Evolutionary conservation across 2,888 invertebrate genomes (phyloP).

Genomic region (Hermodice carunculata): DNA sequence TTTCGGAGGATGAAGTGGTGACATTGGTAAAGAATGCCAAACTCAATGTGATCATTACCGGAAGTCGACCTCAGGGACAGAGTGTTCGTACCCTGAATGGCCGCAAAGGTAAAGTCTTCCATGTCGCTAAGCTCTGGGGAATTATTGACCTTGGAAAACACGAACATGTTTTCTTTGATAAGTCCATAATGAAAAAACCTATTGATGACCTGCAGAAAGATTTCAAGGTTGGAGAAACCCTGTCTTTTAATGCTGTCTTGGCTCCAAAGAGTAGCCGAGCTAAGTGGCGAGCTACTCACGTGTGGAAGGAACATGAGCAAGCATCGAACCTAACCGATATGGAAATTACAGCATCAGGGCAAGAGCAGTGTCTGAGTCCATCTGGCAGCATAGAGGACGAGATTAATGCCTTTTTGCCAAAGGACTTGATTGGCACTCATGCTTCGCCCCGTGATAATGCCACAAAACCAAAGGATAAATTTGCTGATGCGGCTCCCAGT

Average conservation of each 20-base stretch:
- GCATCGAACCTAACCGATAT: constrained; percentile 58
- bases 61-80: constrained; percentile 53
- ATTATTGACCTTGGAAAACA: constrained; percentile 70
- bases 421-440: constrained; percentile 50
- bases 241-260: constrained; percentile 69
- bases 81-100: constrained; percentile 51
- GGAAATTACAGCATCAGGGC: constrained; percentile 23
- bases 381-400: constrained; percentile 65
- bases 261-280: constrained; percentile 69
- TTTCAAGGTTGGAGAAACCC: constrained; percentile 65
- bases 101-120: constrained; percentile 67
- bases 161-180: constrained; percentile 70
- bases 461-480: constrained; percentile 55
- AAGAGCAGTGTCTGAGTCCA: constrained; percentile 41
- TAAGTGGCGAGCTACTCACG: constrained; percentile 68
- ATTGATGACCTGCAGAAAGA: constrained; percentile 68
- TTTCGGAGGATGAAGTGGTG: constrained; percentile 62
- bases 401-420: constrained; percentile 54
- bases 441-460: too few species aligned
- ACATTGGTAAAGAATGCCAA: constrained; percentile 65
- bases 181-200: constrained; percentile 63
- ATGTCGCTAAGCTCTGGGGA: constrained; percentile 70
- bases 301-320: constrained; percentile 68
- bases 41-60: constrained; percentile 68
- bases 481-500: constrained; percentile 63